These are phyloP conservation scores for Rhagonycha lutea DNA, from an alignment of 2,888 invertebrate genomes.

Conservation along the genomic window DNA sequence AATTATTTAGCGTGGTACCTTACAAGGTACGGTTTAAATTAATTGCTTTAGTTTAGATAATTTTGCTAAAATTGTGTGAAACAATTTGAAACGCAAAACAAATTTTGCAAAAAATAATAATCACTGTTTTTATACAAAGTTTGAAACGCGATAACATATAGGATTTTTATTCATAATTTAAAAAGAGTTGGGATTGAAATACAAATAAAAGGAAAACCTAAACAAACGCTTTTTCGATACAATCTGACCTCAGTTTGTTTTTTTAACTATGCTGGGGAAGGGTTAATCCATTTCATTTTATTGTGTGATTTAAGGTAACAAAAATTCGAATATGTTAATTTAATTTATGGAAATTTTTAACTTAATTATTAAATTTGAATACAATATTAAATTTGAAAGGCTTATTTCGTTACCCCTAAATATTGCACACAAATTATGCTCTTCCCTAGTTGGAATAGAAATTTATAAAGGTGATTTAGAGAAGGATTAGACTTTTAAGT, in stretches of 20 bases:
- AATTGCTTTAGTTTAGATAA: background rate
- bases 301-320: background rate
- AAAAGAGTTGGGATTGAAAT: background rate
- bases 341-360: background rate
- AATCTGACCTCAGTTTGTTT: background rate
- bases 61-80: background rate
- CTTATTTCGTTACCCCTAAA: background rate
- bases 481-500: slow-evolving; percentile 28
- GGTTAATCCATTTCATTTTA: background rate
- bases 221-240: background rate
- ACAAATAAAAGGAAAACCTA: background rate
- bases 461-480: slow-evolving; percentile 27
- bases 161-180: background rate
- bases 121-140: background rate
- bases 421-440: background rate
- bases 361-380: background rate
- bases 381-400: background rate
- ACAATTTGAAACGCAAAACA: background rate
- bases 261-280: background rate
- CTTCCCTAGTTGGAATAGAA: slow-evolving; percentile 11
- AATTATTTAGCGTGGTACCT: background rate
- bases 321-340: background rate
- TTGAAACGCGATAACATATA: background rate
- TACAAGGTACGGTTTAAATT: slow-evolving; percentile 1
- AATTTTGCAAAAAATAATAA: background rate